phyloP scores from a whole-genome alignment of 2,797 vertebrate species.

The Coracias cyanogaster region DNA sequence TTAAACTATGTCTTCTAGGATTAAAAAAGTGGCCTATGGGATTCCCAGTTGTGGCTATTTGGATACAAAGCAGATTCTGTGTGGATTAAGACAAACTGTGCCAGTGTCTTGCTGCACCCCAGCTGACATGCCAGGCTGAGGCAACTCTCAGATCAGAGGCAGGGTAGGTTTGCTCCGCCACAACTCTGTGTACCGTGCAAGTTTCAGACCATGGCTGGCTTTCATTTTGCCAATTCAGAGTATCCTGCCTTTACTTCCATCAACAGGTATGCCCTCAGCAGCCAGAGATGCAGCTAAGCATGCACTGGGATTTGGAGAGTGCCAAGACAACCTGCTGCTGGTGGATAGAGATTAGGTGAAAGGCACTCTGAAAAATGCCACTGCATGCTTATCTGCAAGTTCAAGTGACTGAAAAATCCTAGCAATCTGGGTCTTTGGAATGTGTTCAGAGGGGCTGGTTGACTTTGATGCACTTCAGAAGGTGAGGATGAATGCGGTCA shows the following conservation, averaged over 20 bases:
- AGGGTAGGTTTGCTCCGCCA: background rate
- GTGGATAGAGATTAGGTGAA: background rate
- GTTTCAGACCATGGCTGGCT: background rate
- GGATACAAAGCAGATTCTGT: background rate
- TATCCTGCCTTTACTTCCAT: background rate
- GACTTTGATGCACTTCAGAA: background rate
- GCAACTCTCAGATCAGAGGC: background rate
- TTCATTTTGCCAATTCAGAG: background rate
- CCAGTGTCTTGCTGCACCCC: too few species aligned
- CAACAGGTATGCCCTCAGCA: background rate
- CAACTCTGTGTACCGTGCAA: background rate
- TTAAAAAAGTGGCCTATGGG: background rate
- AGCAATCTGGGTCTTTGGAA: background rate
- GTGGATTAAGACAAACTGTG: too few species aligned
- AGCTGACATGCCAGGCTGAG: background rate
- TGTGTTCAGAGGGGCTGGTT: fast-evolving
- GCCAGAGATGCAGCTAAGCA: background rate
- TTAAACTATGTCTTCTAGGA: background rate
- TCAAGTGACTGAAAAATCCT: background rate
- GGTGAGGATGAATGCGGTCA: background rate
- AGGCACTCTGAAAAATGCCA: background rate
- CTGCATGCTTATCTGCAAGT: background rate
- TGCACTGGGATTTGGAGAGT: background rate
- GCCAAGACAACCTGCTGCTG: fast-evolving
- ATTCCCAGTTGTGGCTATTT: background rate